Conservation (phyloP, 2,797 vertebrate genomes). For the Enteromius unitaeniatus region DNA sequence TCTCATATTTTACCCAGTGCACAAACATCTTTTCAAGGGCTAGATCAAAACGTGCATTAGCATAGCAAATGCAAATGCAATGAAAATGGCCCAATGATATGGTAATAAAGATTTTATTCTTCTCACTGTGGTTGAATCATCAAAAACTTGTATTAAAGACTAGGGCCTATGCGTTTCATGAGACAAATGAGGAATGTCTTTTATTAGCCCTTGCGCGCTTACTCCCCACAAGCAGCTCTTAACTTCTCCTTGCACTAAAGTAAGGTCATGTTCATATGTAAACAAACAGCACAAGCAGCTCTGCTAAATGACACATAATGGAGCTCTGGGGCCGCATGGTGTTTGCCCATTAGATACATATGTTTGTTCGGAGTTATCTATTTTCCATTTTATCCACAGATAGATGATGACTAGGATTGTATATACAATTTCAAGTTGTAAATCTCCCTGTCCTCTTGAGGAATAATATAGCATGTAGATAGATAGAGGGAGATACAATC, state of each 20-base stretch:
- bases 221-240: not conserved
- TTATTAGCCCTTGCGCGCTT: not conserved
- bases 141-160: not conserved
- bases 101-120: not conserved
- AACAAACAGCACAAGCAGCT: constrained; percentile 44
- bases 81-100: constrained; percentile 2
- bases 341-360: constrained; percentile 44
- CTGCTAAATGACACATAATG: constrained; percentile 38
- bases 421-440: constrained; percentile 41
- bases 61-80: not conserved
- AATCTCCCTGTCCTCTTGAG: constrained; percentile 48
- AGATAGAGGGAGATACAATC: constrained; percentile 48
- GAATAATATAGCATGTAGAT: constrained; percentile 57
- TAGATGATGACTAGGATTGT: constrained; percentile 10
- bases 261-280: constrained; percentile 46
- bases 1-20: constrained; percentile 61
- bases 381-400: constrained; percentile 39
- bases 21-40: constrained; percentile 51
- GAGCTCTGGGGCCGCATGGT: constrained; percentile 27
- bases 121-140: constrained; percentile 7
- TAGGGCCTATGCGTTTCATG: not conserved
- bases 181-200: not conserved
- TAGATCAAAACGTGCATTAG: not conserved
- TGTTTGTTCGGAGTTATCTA: constrained; percentile 46
- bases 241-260: constrained; percentile 21